Conservation (phyloP, 2,113 vertebrate genomes). For the Tor tambroides region DNA sequence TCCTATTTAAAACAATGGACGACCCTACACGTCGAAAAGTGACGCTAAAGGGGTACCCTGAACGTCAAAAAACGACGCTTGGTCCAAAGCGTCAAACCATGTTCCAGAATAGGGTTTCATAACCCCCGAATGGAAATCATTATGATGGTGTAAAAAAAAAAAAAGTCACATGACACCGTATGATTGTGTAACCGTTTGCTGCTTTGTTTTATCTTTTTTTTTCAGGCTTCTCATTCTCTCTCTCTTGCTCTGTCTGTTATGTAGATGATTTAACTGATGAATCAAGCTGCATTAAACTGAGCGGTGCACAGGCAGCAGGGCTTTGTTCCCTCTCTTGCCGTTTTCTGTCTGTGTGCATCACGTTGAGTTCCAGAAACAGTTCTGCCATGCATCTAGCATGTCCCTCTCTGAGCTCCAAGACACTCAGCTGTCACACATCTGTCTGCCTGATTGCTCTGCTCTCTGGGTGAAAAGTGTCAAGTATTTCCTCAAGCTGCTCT, state of each 20-base stretch:
- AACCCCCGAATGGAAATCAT: neutral
- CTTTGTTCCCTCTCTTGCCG: neutral
- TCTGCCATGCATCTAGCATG: slow-evolving; percentile 22
- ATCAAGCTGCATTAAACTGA: slow-evolving; percentile 28
- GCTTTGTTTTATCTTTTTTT: neutral
- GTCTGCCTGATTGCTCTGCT: slow-evolving; percentile 5
- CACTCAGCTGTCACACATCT: slow-evolving; percentile 36
- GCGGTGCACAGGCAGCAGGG: neutral
- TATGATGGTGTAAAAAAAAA: neutral
- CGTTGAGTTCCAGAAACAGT: slow-evolving; percentile 8
- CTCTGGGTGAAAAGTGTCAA: slow-evolving; percentile 11
- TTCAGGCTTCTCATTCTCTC: neutral
- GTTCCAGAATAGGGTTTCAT: neutral
- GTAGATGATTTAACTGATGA: slow-evolving; percentile 34
- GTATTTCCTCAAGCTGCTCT: neutral
- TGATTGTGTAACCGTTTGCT: neutral
- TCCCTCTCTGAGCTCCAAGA: slow-evolving; percentile 18
- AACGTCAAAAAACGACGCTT: too few species aligned
- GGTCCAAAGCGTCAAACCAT: too few species aligned
- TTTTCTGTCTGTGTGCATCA: slow-evolving; percentile 23
- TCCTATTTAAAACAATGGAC: too few species aligned
- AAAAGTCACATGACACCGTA: neutral
- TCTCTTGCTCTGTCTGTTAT: neutral
- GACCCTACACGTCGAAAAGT: too few species aligned
- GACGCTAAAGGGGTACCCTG: too few species aligned